Evolutionary conservation across 2,888 invertebrate species (phyloP).

Genomic region (Pyrrhia umbra): DNA sequence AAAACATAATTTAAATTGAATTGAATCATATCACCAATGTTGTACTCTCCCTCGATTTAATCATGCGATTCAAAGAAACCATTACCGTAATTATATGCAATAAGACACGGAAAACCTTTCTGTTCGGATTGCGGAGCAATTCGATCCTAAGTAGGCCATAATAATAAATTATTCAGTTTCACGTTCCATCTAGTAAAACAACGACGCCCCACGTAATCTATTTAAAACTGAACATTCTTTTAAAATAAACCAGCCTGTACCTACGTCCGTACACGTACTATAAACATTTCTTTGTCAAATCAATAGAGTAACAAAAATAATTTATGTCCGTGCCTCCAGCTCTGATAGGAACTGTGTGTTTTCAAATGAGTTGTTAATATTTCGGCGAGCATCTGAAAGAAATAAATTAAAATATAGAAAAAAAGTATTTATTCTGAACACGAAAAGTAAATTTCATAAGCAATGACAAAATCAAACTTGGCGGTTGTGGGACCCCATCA

Average conservation of each 20-base stretch:
- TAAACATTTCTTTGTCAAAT: too few relatives aligned
- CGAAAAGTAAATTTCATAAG: too few relatives aligned
- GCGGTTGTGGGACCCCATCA: too few relatives aligned
- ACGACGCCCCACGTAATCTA: neutral
- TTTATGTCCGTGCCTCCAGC: neutral
- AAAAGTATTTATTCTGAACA: too few relatives aligned
- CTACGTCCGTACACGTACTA: neutral
- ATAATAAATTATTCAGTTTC: conserved; percentile 76
- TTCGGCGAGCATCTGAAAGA: conserved; percentile 15
- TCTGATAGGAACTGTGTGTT: conserved; percentile 1
- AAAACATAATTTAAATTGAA: too few relatives aligned
- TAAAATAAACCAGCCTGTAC: neutral
- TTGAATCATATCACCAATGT: too few relatives aligned
- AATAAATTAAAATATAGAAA: conserved; percentile 8
- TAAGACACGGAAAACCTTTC: conserved; percentile 81
- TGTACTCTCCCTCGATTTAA: conserved; percentile 48
- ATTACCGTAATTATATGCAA: conserved; percentile 74
- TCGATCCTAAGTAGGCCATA: conserved; percentile 66
- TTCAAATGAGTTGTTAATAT: neutral
- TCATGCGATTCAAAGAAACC: conserved; percentile 34
- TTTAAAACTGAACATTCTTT: neutral
- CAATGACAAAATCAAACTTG: too few relatives aligned
- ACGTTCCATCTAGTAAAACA: conserved; percentile 28
- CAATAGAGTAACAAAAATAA: neutral
- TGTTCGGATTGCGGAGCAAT: conserved; percentile 72